Percentiles rank a stretch among this genome's conserved stretches.
These are phyloP conservation scores for Entelurus aequoreus DNA, from an alignment of 2,113 vertebrate genomes.

Conservation along the genomic window DNA sequence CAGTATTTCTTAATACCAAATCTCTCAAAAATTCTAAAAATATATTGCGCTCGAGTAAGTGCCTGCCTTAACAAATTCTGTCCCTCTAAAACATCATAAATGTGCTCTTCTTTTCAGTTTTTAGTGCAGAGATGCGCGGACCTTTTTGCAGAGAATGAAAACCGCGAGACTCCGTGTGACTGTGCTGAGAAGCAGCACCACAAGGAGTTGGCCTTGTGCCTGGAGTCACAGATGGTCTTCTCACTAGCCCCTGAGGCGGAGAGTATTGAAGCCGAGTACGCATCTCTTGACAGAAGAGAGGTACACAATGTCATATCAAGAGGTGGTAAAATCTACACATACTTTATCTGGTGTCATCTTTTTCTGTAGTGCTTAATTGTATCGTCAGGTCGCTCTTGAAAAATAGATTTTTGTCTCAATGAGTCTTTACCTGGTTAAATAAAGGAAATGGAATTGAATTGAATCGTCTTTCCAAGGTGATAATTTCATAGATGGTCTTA, in stretches of 20 bases:
- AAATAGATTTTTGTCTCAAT: too few species aligned
- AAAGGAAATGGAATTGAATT: too few species aligned
- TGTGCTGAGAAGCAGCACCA: constrained; percentile 96
- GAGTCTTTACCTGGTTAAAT: too few species aligned
- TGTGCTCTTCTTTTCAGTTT: constrained; percentile 44
- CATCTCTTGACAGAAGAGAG: constrained; percentile 93
- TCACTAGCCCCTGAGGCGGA: constrained; percentile 90
- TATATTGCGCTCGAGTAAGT: neutral
- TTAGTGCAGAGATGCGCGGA: constrained; percentile 88
- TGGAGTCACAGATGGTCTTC: constrained; percentile 99
- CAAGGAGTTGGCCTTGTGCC: constrained; percentile 92
- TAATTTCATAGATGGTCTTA: too few species aligned
- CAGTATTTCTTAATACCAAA: too few species aligned
- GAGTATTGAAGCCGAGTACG: constrained; percentile 94
- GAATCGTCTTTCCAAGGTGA: too few species aligned
- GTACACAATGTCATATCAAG: constrained; percentile 62
- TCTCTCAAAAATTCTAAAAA: too few species aligned
- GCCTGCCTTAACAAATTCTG: neutral
- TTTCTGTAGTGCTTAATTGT: neutral
- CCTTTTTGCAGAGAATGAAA: constrained; percentile 96
- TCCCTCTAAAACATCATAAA: neutral
- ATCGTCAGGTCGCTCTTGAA: too few species aligned
- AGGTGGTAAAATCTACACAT: constrained; percentile 6
- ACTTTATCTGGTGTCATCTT: constrained; percentile 16
- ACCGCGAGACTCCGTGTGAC: constrained; percentile 97